phyloP scores from a whole-genome alignment of 2,797 vertebrate genomes.

The Danionella dracula region DNA sequence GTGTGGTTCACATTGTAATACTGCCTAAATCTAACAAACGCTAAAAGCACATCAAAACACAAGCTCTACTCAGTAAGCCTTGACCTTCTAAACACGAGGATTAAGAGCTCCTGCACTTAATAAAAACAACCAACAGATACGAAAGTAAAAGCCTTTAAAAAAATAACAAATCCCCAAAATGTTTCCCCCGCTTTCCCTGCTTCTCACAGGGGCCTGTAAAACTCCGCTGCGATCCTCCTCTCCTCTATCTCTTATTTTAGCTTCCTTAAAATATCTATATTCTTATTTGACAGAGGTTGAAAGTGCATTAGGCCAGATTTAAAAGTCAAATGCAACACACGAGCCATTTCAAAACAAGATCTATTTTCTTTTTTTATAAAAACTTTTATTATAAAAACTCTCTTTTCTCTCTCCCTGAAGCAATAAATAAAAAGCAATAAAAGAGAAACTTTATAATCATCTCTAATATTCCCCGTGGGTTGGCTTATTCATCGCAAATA shows the following conservation, averaged over 20 bases:
- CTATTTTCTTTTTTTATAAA: conserved; percentile 58
- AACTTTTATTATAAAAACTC: conserved; percentile 51
- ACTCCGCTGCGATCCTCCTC: conserved; percentile 26
- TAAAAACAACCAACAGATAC: no score
- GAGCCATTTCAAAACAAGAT: conserved; percentile 52
- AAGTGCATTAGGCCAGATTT: conserved; percentile 48
- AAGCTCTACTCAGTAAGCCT: no score
- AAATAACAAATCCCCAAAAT: no score
- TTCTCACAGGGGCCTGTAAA: background rate
- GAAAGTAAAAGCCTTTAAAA: background rate
- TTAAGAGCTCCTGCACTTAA: no score
- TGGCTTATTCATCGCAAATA: conserved; percentile 59
- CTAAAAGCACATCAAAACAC: no score
- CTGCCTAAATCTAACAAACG: no score
- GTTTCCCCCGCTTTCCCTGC: background rate
- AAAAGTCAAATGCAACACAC: conserved; percentile 52
- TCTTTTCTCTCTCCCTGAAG: conserved; percentile 51
- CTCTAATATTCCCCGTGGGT: conserved; percentile 52
- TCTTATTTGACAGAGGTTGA: conserved; percentile 44
- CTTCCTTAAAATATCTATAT: conserved; percentile 36
- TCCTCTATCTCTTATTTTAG: background rate
- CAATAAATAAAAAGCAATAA: conserved; percentile 71
- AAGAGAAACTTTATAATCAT: conserved; percentile 70
- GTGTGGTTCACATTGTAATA: no score
- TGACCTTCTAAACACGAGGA: no score